These are phyloP conservation scores for Betta splendens DNA, from an alignment of 2,797 vertebrate species.

Conservation along the genomic window DNA sequence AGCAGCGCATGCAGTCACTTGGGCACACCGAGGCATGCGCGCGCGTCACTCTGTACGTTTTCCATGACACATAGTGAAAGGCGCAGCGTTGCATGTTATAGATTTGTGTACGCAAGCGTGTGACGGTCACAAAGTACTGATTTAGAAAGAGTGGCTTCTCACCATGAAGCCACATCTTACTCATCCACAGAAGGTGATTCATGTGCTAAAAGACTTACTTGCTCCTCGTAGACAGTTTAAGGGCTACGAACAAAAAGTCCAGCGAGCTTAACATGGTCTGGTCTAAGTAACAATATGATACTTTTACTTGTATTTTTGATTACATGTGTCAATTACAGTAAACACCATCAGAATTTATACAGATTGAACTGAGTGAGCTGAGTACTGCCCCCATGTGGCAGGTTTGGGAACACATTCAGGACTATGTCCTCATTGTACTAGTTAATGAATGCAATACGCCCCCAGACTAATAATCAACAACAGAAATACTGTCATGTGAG, in stretches of 20 bases:
- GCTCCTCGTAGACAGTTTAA: neutral
- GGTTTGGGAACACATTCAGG: neutral
- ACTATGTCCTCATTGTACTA: too few species aligned
- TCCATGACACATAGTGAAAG: neutral
- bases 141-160: neutral
- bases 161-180: slow-evolving; percentile 2
- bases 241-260: neutral
- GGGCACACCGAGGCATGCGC: neutral
- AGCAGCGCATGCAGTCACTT: neutral
- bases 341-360: neutral
- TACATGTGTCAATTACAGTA: neutral
- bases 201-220: neutral
- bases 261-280: neutral
- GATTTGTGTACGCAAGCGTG: neutral
- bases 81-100: neutral
- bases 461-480: too few species aligned
- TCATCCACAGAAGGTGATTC: slow-evolving; percentile 25
- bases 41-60: neutral
- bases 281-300: too few species aligned
- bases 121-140: neutral
- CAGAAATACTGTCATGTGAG: too few species aligned
- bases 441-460: too few species aligned
- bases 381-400: slow-evolving; percentile 1
- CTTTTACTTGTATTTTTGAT: too few species aligned
- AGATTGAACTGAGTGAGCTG: neutral